Percentiles rank a stretch among this genome's conserved stretches.
phyloP scores from a whole-genome alignment of 2,888 invertebrate species.

The Plemyria rubiginata region DNA sequence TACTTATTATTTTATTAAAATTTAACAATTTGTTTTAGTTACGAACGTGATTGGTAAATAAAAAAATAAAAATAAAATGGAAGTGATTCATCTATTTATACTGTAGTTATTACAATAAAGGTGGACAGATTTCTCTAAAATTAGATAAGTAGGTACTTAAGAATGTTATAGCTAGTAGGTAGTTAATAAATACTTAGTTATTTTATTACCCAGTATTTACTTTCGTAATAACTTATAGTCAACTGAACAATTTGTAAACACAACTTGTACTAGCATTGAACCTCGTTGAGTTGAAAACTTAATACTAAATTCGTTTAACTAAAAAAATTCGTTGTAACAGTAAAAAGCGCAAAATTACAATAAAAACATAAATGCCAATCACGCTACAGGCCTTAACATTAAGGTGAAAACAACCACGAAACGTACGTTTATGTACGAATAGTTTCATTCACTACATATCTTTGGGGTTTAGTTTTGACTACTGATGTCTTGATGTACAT shows the following conservation, averaged over 20 bases:
- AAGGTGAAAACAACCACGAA: conserved; percentile 51
- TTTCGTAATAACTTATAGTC: not conserved
- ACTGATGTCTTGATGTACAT: conserved; percentile 45
- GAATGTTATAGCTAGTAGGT: not conserved
- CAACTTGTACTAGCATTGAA: not conserved
- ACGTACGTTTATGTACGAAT: conserved; percentile 40
- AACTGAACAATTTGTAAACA: not conserved
- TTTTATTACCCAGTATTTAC: conserved; percentile 4
- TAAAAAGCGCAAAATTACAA: conserved; percentile 43
- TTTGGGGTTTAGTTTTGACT: conserved; percentile 54
- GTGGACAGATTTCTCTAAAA: not conserved
- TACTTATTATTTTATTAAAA: conserved; percentile 28
- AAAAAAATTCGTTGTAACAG: conserved; percentile 57
- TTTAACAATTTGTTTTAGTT: conserved; percentile 31
- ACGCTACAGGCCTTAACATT: conserved; percentile 53
- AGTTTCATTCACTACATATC: conserved; percentile 48
- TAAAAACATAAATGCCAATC: conserved; percentile 64
- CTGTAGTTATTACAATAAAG: not conserved
- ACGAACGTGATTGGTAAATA: conserved; percentile 29
- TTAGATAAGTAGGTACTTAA: not conserved
- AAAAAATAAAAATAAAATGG: conserved; percentile 2
- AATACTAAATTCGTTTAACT: conserved; percentile 38
- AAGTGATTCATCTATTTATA: not conserved
- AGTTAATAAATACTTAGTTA: not conserved
- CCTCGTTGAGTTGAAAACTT: conserved; percentile 8